phyloP scores from a whole-genome alignment of 2,113 vertebrate species.

The Oryzias javanicus region DNA sequence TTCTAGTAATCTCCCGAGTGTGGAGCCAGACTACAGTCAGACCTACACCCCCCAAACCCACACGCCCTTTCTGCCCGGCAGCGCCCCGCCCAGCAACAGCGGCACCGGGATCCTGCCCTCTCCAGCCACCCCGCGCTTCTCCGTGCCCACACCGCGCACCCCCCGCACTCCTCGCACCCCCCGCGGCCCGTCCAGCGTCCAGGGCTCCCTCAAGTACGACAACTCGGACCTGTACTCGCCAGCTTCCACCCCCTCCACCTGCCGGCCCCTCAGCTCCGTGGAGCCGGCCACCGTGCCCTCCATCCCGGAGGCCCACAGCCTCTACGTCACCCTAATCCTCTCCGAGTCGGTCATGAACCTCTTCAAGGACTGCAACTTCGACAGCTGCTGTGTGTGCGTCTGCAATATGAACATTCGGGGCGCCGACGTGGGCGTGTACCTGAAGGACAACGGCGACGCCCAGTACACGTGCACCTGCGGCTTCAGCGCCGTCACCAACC shows the following conservation, averaged over 20 bases:
- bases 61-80: conserved; percentile 91
- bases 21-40: conserved; percentile 93
- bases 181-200: conserved; percentile 91
- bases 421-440: conserved; percentile 96
- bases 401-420: conserved; percentile 99
- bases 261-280: conserved; percentile 93
- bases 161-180: conserved; percentile 94
- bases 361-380: conserved; percentile 98
- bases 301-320: conserved; percentile 97
- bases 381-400: conserved; percentile 97
- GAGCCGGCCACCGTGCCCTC: conserved; percentile 95
- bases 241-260: conserved; percentile 95
- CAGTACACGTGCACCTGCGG: conserved; percentile 95
- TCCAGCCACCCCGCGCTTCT: conserved; percentile 94
- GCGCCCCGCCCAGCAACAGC: conserved; percentile 93
- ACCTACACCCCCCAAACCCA: conserved; percentile 96
- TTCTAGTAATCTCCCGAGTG: conserved; percentile 80
- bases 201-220: conserved; percentile 96
- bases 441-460: conserved; percentile 92
- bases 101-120: conserved; percentile 93
- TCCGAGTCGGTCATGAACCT: conserved; percentile 98
- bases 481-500: conserved; percentile 95
- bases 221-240: conserved; percentile 97
- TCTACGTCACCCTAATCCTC: conserved; percentile 97
- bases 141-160: conserved; percentile 90